These are phyloP conservation scores for Limnephilus rhombicus DNA, from an alignment of 2,888 invertebrate genomes.

Conservation along the genomic window DNA sequence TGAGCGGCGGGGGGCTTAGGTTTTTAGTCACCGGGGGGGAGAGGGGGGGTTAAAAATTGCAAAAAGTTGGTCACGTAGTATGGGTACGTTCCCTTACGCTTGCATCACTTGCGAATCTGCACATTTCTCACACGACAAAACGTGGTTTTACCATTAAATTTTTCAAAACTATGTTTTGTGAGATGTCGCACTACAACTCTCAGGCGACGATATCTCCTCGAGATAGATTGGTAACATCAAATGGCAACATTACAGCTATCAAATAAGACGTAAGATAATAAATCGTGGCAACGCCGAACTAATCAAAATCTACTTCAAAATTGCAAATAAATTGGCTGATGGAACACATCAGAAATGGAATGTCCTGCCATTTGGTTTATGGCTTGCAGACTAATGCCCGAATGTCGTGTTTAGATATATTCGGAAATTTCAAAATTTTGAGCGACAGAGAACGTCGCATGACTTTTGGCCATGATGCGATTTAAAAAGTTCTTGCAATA, in stretches of 20 bases:
- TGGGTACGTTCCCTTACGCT: no score
- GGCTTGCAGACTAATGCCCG: neutral
- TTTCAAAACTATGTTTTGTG: no score
- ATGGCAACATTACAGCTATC: neutral
- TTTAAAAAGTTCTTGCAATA: constrained; percentile 20
- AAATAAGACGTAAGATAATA: neutral
- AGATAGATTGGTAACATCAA: neutral
- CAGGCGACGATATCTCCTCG: neutral
- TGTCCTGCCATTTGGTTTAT: neutral
- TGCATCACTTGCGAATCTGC: no score
- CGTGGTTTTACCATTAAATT: no score
- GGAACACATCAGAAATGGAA: neutral
- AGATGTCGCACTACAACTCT: no score
- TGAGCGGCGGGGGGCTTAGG: no score
- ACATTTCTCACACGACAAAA: no score
- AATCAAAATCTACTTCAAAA: neutral
- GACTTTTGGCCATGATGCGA: neutral
- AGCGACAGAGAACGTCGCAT: neutral
- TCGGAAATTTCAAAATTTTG: neutral
- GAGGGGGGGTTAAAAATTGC: no score
- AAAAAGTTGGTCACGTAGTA: no score
- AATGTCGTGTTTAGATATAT: constrained; percentile 1
- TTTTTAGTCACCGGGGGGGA: no score
- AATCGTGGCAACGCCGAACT: neutral
- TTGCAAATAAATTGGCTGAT: neutral